phyloP scores from a whole-genome alignment of 2,113 vertebrate genomes.

The Apteryx mantelli region DNA sequence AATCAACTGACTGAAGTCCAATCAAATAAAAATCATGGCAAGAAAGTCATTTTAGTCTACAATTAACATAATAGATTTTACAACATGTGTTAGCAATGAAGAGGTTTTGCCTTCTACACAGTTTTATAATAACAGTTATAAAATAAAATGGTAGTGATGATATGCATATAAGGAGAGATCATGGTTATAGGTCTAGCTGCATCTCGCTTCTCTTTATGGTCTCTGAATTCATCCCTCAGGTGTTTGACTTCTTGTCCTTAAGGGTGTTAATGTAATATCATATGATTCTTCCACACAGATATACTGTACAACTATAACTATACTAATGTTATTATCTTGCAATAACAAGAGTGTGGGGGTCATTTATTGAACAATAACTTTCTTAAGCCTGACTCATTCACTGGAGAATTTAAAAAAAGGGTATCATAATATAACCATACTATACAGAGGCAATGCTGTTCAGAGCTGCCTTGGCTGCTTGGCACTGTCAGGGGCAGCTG shows the following conservation, averaged over 20 bases:
- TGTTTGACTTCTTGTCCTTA: background rate
- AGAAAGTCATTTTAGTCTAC: background rate
- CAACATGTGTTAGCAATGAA: background rate
- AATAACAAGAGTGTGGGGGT: background rate
- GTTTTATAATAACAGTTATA: background rate
- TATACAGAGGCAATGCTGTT: background rate
- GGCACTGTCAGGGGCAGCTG: background rate
- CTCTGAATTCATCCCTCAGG: background rate
- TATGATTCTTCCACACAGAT: background rate
- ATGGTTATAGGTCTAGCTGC: background rate
- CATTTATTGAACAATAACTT: background rate
- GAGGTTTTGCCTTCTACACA: background rate
- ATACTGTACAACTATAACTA: background rate
- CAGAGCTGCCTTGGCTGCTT: background rate
- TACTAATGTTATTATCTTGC: background rate
- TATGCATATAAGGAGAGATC: background rate
- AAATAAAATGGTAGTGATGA: background rate
- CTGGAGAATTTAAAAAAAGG: background rate
- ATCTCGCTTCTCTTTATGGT: background rate
- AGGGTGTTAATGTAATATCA: background rate
- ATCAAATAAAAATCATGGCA: constrained; percentile 19
- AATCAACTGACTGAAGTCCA: background rate
- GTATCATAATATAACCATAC: background rate
- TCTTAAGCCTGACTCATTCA: background rate
- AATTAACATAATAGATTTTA: constrained; percentile 12